Evolutionary conservation across 23 tunicate species (phyloP).

Genomic region (Pegea sp.): DNA sequence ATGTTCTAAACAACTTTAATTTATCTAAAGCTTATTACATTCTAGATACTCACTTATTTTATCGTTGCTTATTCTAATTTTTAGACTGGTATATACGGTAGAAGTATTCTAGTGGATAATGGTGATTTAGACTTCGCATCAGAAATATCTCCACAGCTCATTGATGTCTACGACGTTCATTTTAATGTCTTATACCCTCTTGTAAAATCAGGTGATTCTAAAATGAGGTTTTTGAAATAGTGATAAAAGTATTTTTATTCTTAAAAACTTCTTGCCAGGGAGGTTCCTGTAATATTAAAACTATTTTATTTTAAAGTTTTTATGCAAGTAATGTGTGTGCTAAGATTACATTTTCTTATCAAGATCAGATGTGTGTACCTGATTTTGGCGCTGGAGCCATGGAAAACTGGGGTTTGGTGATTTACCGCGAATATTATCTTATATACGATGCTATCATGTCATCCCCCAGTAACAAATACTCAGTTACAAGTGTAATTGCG

Average conservation of each 20-base stretch:
- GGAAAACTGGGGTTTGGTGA: conserved; percentile 94
- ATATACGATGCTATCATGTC: conserved; percentile 19
- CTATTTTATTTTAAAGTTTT: not conserved
- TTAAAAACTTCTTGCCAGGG: not conserved
- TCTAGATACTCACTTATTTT: no score
- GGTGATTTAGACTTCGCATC: conserved; percentile 42
- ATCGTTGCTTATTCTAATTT: no score
- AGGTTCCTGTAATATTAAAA: not conserved
- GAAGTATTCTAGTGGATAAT: conserved; percentile 19
- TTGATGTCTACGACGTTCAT: conserved; percentile 20
- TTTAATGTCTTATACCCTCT: conserved; percentile 30
- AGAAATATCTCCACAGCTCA: conserved; percentile 11
- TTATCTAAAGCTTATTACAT: no score
- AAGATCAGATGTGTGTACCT: conserved; percentile 64
- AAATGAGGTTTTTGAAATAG: not conserved
- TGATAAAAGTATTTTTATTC: not conserved
- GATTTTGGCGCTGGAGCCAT: conserved; percentile 93
- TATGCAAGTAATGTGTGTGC: no score
- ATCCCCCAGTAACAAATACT: conserved; percentile 20
- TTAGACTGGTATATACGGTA: conserved; percentile 58
- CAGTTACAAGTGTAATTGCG: conserved; percentile 31
- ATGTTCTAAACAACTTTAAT: no score
- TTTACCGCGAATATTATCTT: conserved; percentile 50
- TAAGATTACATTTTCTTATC: not conserved
- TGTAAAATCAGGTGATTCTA: conserved; percentile 87